A percentile compares a stretch with the other conserved stretches of the same genome.
These are phyloP conservation scores for Puffinus mauretanicus DNA, from an alignment of 2,113 vertebrate species.

Conservation along the genomic window DNA sequence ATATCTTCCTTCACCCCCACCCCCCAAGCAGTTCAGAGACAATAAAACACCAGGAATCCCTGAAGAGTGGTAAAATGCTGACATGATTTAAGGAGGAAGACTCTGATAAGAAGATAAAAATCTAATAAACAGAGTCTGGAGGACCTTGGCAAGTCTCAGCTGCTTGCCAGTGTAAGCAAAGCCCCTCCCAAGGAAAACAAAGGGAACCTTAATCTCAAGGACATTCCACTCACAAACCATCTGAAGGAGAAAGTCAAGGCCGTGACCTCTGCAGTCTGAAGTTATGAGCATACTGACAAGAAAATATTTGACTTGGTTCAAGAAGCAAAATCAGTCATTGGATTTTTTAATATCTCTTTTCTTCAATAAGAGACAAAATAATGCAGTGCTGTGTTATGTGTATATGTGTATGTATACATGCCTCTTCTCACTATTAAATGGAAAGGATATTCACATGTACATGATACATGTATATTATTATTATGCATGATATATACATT, in stretches of 20 bases:
- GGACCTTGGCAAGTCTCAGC: conserved; percentile 79
- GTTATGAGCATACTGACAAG: conserved; percentile 81
- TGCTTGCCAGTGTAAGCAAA: conserved; percentile 82
- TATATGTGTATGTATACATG: neutral
- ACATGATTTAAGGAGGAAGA: conserved; percentile 84
- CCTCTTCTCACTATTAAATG: neutral
- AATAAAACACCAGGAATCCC: conserved; percentile 83
- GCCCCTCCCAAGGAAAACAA: conserved; percentile 82
- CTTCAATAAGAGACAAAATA: conserved; percentile 54
- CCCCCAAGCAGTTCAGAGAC: conserved; percentile 76
- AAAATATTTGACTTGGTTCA: conserved; percentile 85
- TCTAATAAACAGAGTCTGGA: conserved; percentile 85
- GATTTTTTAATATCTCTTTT: conserved; percentile 75
- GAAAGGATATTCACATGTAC: neutral
- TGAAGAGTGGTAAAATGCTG: conserved; percentile 81
- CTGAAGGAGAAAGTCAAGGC: conserved; percentile 80
- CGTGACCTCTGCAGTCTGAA: conserved; percentile 75
- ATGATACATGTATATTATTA: neutral
- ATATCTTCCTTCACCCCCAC: conserved; percentile 57
- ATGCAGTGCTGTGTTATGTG: neutral
- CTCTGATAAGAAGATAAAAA: conserved; percentile 86
- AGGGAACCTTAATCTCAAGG: conserved; percentile 76
- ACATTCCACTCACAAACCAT: conserved; percentile 79
- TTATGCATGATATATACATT: neutral
- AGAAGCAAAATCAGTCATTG: conserved; percentile 76